phyloP scores from a whole-genome alignment of 2,113 vertebrate species.

The Oriolus oriolus region DNA sequence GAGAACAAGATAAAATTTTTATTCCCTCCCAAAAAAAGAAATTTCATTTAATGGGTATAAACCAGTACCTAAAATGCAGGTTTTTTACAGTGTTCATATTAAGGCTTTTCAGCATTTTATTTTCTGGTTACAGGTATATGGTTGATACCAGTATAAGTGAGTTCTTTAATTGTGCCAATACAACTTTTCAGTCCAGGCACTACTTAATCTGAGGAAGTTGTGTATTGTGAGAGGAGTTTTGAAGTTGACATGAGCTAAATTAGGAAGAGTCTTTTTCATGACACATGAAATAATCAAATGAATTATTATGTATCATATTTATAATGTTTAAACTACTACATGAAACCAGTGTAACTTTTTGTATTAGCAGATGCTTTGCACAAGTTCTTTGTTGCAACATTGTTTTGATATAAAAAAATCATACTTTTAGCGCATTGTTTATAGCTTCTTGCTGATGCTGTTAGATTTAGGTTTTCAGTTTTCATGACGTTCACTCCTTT shows the following conservation, averaged over 20 bases:
- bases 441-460: neutral
- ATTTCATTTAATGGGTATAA: neutral
- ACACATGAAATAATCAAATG: neutral
- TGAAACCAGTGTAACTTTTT: neutral
- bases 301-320: neutral
- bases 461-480: neutral
- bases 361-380: neutral
- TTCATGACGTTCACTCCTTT: neutral
- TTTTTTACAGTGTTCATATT: neutral
- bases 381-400: neutral
- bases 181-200: neutral
- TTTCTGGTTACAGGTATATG: neutral
- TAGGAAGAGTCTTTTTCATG: neutral
- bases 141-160: neutral
- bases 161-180: neutral
- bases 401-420: neutral
- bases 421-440: neutral
- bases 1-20: neutral
- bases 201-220: neutral
- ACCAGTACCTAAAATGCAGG: neutral
- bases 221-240: neutral
- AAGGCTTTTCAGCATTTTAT: neutral
- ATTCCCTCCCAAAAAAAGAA: fast-evolving
- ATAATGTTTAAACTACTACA: neutral
- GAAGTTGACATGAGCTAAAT: neutral